Base-by-base conservation (phyloP, 2,888 invertebrate species). In the Synanthedon tipuliformis region DNA sequence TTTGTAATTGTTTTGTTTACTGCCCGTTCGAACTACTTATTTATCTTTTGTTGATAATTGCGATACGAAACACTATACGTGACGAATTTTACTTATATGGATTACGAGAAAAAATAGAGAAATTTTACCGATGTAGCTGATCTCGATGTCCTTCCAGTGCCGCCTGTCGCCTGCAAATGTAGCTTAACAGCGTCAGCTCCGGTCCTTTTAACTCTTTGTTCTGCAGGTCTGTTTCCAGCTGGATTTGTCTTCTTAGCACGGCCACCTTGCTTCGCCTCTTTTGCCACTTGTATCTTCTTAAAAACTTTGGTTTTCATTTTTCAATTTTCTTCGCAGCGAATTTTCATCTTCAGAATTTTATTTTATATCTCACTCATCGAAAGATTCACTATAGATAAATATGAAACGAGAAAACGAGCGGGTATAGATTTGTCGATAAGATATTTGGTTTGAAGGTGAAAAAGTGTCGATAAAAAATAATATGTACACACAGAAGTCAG, bases 171-270 rank as follows among this genome's bases (percentile, higher is more conserved):
- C 59, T 85, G 56, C 45, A 85, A 66, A 60, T 87, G 82, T 49
- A 87, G 64, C 61, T 84, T 86, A 13, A 87, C 87, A 40, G 87
- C 87, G 23, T 85, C 87, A 45, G 85, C 64, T 2, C 87, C 87
- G 10, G 87, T 86, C 50, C 87, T 69, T 63, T 87, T 87, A 16
- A 59, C 59, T 13, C 76, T 74, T 15, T 66, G 65, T 16, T 71
- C 63, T 2, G 61, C 65, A 12, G 50, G 34, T 34, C 34, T 56
- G 18, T 51, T 34, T 18, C 56, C 49, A 13, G 23, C 49, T 23
- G 16, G 45, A 45, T 62, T 64, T 40, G 62, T 54, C 48, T 63
- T 65, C 48, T 34, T 34, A 34, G 11, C 45, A 11, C 45, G 16
- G 59, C 57, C 15, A 61, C 62, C 52, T 63, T 62, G 62, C 53